Percentiles rank a stretch among this genome's conserved stretches.
phyloP scores from a whole-genome alignment of 2,113 vertebrate genomes.

The Montifringilla adamsi region DNA sequence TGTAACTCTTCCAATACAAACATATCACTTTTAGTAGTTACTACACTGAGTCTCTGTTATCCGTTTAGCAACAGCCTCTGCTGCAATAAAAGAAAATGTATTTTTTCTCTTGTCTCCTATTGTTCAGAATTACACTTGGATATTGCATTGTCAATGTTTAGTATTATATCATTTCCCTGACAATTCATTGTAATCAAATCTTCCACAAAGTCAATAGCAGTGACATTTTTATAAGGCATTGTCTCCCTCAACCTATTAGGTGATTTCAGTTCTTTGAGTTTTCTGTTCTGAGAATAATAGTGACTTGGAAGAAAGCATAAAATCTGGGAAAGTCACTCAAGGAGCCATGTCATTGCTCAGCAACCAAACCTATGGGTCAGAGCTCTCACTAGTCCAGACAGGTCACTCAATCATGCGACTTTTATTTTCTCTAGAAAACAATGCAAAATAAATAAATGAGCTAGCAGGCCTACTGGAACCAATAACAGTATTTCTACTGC shows the following conservation, averaged over 20 bases:
- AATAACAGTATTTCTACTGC: neutral
- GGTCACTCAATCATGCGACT: neutral
- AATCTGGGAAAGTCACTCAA: neutral
- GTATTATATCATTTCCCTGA: conserved; percentile 53
- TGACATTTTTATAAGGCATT: conserved; percentile 51
- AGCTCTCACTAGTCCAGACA: neutral
- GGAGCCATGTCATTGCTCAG: neutral
- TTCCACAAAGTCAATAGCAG: conserved; percentile 56
- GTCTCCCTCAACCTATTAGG: neutral
- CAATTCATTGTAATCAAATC: conserved; percentile 61
- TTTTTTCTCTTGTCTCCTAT: neutral
- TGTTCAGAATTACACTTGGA: conserved; percentile 36
- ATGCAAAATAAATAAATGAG: neutral
- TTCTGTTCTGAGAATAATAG: neutral
- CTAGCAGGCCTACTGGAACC: neutral
- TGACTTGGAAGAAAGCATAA: neutral
- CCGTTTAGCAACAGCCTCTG: conserved; percentile 1
- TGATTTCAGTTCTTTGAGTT: conserved; percentile 26
- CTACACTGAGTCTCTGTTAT: neutral
- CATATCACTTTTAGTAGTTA: neutral
- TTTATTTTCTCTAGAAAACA: neutral
- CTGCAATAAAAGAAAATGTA: neutral
- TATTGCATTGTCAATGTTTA: conserved; percentile 35
- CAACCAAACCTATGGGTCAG: neutral
- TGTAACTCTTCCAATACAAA: neutral